Evolutionary conservation across 2,888 invertebrate species (phyloP).

Genomic region (Conomelus anceps): DNA sequence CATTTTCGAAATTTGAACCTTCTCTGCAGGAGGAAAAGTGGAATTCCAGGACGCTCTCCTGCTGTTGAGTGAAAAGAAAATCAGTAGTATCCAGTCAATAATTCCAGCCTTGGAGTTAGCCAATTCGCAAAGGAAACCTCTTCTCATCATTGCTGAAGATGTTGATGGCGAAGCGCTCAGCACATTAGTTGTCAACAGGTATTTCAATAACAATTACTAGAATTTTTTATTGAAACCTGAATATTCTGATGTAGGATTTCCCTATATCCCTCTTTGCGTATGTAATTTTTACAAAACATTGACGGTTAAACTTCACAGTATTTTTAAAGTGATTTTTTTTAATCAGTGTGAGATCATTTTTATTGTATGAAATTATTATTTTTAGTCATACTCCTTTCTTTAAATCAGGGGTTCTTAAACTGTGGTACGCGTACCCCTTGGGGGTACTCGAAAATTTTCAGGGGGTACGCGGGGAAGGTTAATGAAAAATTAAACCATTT

Average conservation of each 20-base stretch:
- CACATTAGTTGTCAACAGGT: slow-evolving; percentile 85
- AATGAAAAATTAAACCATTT: too few species aligned
- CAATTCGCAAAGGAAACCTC: slow-evolving; percentile 85
- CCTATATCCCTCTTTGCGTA: not conserved
- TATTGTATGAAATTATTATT: too few species aligned
- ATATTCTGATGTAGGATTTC: too few species aligned
- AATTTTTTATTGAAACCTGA: not conserved
- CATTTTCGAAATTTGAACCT: not conserved
- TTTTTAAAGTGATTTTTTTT: too few species aligned
- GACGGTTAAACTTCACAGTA: not conserved
- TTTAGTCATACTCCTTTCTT: too few species aligned
- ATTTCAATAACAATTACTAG: slow-evolving; percentile 4
- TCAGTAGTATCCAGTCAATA: slow-evolving; percentile 91
- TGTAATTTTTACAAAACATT: not conserved
- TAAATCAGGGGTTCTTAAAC: too few species aligned
- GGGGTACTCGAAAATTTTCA: too few species aligned
- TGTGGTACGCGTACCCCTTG: too few species aligned
- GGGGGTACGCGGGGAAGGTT: too few species aligned
- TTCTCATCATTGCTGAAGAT: slow-evolving; percentile 93
- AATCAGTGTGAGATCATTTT: too few species aligned
- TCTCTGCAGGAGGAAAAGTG: slow-evolving; percentile 71
- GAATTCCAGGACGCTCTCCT: slow-evolving; percentile 96
- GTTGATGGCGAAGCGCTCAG: slow-evolving; percentile 92
- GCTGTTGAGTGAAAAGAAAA: slow-evolving; percentile 95
- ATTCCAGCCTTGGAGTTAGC: slow-evolving; percentile 96